Evolutionary conservation across 2,797 vertebrate genomes (phyloP).

Genomic region (Pipistrellus nathusii): DNA sequence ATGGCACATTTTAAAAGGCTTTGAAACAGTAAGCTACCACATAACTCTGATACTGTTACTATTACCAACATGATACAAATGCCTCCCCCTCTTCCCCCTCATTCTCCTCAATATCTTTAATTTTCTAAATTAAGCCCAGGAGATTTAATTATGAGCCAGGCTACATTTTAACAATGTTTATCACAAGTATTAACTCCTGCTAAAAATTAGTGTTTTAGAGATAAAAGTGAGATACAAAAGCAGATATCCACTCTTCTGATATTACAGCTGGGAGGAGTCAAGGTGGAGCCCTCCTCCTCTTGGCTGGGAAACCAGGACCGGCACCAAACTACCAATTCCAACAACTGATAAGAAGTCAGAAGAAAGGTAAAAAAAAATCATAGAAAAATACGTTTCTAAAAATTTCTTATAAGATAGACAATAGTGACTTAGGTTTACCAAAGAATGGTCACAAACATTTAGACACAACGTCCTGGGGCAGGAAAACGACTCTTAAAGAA

Average conservation of each 20-base stretch:
- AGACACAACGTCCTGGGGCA: background rate
- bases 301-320: background rate
- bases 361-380: background rate
- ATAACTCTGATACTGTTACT: background rate
- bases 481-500: background rate
- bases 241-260: background rate
- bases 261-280: background rate
- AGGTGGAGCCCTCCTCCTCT: background rate
- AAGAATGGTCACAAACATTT: background rate
- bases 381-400: background rate
- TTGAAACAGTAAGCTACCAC: background rate
- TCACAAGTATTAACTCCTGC: background rate
- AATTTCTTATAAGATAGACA: background rate
- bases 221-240: background rate
- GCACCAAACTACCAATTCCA: background rate
- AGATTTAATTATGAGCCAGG: background rate
- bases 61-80: background rate
- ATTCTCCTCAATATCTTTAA: slow-evolving; percentile 7
- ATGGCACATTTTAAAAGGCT: background rate
- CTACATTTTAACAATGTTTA: background rate
- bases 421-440: background rate
- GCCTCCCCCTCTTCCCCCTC: background rate
- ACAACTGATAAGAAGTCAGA: background rate
- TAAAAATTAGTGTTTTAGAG: slow-evolving; percentile 16
- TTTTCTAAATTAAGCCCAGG: background rate